Evolutionary conservation across 2,888 invertebrate species (phyloP).

Genomic region (Eristalis tenax): DNA sequence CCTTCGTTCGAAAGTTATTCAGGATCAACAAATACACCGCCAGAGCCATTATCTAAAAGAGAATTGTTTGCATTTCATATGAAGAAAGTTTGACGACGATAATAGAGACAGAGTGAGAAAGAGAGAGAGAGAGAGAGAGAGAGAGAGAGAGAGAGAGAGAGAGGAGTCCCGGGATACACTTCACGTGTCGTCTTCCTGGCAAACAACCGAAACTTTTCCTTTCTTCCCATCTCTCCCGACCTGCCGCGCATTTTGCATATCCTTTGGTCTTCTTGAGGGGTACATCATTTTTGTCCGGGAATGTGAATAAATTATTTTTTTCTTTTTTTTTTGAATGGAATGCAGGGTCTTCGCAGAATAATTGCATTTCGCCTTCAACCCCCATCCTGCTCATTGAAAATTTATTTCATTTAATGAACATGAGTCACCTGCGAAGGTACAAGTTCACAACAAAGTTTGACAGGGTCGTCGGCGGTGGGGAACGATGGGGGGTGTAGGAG

Average conservation of each 20-base stretch:
- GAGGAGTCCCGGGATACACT: background rate
- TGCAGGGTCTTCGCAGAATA: slow-evolving; percentile 22
- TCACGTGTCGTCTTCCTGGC: slow-evolving; percentile 5
- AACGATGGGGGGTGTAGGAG: background rate
- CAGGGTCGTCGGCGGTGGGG: too few species aligned
- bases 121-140: background rate
- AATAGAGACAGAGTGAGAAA: background rate
- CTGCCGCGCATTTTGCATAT: background rate
- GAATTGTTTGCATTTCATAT: slow-evolving; percentile 71
- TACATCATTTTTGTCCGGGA: slow-evolving; percentile 11
- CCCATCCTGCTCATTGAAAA: slow-evolving; percentile 34
- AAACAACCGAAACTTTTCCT: slow-evolving; percentile 36
- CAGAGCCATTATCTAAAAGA: slow-evolving; percentile 66
- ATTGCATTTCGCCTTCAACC: slow-evolving; percentile 44
- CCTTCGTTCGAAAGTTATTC: slow-evolving; percentile 49
- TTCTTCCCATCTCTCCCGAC: too few species aligned
- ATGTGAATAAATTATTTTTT: slow-evolving; percentile 53
- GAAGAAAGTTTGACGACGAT: slow-evolving; percentile 54
- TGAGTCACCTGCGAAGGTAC: slow-evolving; percentile 38
- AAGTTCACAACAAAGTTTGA: background rate
- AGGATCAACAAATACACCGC: slow-evolving; percentile 68
- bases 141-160: background rate
- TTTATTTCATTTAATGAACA: slow-evolving; percentile 65
- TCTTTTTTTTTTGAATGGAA: background rate
- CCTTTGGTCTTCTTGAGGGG: slow-evolving; percentile 5